phyloP scores from a whole-genome alignment of 2,113 vertebrate genomes.

The Lepus americanus region DNA sequence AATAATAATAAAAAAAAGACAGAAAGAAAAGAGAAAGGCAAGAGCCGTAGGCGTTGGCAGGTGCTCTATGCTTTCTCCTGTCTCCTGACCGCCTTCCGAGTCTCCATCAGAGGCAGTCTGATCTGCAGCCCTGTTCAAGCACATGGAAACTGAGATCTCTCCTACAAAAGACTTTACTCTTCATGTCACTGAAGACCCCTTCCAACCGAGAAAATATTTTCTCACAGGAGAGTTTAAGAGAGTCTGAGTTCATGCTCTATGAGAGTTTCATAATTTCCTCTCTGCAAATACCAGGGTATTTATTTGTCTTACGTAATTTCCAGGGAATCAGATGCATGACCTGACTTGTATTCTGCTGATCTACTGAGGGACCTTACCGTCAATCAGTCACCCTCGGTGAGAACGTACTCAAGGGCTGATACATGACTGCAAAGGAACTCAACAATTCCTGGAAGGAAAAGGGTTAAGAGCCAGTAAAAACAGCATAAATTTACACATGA shows the following conservation, averaged over 20 bases:
- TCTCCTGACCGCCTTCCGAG: not conserved
- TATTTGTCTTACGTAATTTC: constrained; percentile 84
- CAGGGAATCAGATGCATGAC: constrained; percentile 73
- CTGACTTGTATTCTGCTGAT: constrained; percentile 74
- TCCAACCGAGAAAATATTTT: constrained; percentile 53
- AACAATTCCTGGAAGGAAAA: constrained; percentile 92
- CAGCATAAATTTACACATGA: constrained; percentile 83
- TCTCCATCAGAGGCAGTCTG: not conserved
- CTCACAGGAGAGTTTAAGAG: constrained; percentile 69
- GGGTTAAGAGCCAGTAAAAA: constrained; percentile 91
- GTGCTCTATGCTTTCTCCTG: not conserved
- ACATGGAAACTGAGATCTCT: not conserved
- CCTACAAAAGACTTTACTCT: not conserved
- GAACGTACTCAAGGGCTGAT: constrained; percentile 82
- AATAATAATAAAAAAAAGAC: not conserved
- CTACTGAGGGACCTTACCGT: constrained; percentile 70
- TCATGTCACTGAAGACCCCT: not conserved
- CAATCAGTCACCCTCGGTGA: constrained; percentile 78
- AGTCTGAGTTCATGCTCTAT: constrained; percentile 61
- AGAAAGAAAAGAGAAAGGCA: not conserved
- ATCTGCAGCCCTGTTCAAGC: not conserved
- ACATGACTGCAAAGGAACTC: constrained; percentile 72
- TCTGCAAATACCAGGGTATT: constrained; percentile 76
- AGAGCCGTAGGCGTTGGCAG: not conserved
- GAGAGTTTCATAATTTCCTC: constrained; percentile 80